Base-by-base conservation (phyloP, 2,797 vertebrate genomes). In the Argentina silus region DNA sequence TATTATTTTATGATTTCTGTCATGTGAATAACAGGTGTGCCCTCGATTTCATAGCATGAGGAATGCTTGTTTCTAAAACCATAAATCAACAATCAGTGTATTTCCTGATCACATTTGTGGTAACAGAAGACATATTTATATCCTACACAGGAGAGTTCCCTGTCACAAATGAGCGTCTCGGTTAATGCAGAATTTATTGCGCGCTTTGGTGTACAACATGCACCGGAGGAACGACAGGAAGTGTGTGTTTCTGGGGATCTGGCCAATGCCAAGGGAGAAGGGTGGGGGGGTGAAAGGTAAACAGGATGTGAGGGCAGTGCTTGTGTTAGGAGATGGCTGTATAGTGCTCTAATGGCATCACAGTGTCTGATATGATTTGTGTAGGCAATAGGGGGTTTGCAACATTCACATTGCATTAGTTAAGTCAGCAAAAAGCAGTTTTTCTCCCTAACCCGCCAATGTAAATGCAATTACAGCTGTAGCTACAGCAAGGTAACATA, bases 171-270 rank as follows among this genome's bases (percentile, higher is more conserved):
- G 21, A 51, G 21, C 42, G 43, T 63, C 23, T 71, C 44, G n/a
- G 47, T 51, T 47, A 59, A 70, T 57, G 11, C 8, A 59, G 27
- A 43, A 63, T 63, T 70, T 62, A 62, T 19, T 17, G 69, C n/a
- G 7, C 14, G 27, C 55, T 62, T 51, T 47, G 6, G 45, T 61
- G 59, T 51, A 11, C 42, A 14, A 27, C 42, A 17, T 50, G 9
- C 60, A 17, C 47, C 69, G 47, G 47, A 17, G 27, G 2, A 36
- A 44, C 11, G 27, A 63, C 59, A 44, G 60, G 44, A 19, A 44
- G 69, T 27, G 15, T 50, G 14, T 45, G 42, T 63, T 43, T 63
- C 61, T 19, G 42, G 42, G 42, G 61, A 44, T 7, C 7, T 1
- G 42, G 7, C 14, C 42, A 44, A 27, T 51, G 19, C 59, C 44